Evolutionary conservation across 2,113 vertebrate species (phyloP).

Genomic region (Takifugu flavidus): DNA sequence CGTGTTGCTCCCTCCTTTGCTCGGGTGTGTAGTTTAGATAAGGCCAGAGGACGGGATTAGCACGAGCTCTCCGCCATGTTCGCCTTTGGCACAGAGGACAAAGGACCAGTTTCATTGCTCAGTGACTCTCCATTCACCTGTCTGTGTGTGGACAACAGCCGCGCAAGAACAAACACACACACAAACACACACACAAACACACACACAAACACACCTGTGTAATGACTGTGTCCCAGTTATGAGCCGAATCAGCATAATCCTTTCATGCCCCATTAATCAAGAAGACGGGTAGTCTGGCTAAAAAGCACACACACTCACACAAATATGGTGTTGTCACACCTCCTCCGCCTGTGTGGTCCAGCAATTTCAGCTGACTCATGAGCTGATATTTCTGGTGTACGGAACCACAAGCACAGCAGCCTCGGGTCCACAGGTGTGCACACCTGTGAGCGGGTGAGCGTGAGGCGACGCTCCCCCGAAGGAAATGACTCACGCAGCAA

Average conservation of each 20-base stretch:
- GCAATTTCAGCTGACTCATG: constrained; percentile 40
- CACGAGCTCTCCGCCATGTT: constrained; percentile 53
- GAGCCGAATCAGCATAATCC: constrained; percentile 75
- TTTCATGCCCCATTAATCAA: constrained; percentile 72
- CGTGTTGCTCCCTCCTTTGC: constrained; percentile 7
- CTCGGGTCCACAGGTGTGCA: constrained; percentile 29
- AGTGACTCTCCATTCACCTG: constrained; percentile 53
- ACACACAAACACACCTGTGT: constrained; percentile 58
- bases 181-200: too few relatives aligned
- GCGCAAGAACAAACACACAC: constrained; percentile 16
- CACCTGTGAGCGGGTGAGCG: not conserved
- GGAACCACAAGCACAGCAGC: constrained; percentile 37
- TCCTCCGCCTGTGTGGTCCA: constrained; percentile 56
- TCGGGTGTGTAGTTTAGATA: constrained; percentile 62
- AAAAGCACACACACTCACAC: constrained; percentile 38
- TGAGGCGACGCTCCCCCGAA: not conserved
- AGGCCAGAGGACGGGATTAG: constrained; percentile 58
- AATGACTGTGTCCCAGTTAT: constrained; percentile 69
- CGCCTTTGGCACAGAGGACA: constrained; percentile 64
- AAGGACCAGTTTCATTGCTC: constrained; percentile 53
- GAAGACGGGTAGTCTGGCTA: constrained; percentile 57
- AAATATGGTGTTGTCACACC: constrained; percentile 39
- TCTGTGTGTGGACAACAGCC: constrained; percentile 17
- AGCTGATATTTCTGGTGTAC: constrained; percentile 43
- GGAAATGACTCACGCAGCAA: constrained; percentile 7